Base-by-base conservation (phyloP, 2,113 vertebrate genomes). In the Romanogobio albipinnatus region DNA sequence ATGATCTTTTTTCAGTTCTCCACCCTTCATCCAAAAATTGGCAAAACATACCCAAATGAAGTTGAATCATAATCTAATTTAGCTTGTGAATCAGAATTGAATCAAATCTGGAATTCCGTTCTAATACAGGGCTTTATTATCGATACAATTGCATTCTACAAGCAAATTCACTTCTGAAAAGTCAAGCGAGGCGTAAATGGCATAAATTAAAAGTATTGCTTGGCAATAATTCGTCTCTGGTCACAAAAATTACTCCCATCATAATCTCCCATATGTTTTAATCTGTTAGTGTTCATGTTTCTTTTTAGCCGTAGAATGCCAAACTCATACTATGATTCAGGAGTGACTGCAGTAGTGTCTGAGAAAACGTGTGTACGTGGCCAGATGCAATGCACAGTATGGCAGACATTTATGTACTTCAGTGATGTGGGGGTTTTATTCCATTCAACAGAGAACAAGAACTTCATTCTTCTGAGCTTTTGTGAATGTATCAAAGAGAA, bases 381-480 rank as follows among this genome's bases (percentile, higher is more conserved):
- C 45, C 74, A 53, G 14, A 76, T 76, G 47, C 14, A 76, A 26
- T 53, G 8, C 24, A 51, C 17, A 29, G 53, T 26, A n/a, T 45
- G 76, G 88, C 15, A 68, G 45, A 71, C 33, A 66, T 19, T 7
- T 36, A 51, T 68, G 19, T 59, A 75, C 59, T 15, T 59, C n/a
- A 62, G 9, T n/a, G 49, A 82, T 59, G 5, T 62, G 33, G 53
- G 70, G 4, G 11, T 78, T 70, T 83, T 78, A 81, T 75, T 81
- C 79, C 45, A 47, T 49, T 84, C 83, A 70, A 24, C 56, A 83
- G 33, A 88, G 79, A 33, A 59, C 53, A 76, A 56, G 59, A 76
- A 58, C 61, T 58, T 66, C n/a, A 56, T 59, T 82, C 73, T 24
- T 14, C 64, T 70, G 62, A 26, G 80, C 80, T 82, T 39, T 51